Conservation (phyloP, 2,797 vertebrate species). For the Argentina silus region DNA sequence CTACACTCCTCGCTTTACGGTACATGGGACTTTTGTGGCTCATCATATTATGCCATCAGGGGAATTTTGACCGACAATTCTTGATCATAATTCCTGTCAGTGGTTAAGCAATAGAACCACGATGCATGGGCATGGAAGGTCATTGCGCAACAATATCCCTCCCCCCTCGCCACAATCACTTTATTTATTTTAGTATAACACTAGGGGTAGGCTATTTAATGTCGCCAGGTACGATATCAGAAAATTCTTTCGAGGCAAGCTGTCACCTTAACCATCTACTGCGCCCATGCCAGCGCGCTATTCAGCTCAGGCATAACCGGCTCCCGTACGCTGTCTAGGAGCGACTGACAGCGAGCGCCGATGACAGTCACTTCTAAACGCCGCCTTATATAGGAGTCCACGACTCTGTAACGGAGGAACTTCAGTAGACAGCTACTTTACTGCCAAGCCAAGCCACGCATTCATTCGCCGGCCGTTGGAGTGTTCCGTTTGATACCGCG, state of each 20-base stretch:
- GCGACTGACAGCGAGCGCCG: slow-evolving; percentile 42
- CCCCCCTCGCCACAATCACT: background rate
- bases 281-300: slow-evolving; percentile 9
- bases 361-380: slow-evolving; percentile 63
- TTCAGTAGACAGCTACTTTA: slow-evolving; percentile 47
- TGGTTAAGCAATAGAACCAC: too few relatives aligned
- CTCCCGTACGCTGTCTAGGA: slow-evolving; percentile 47
- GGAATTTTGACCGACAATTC: background rate
- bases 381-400: slow-evolving; percentile 60
- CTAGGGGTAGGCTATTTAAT: too few relatives aligned
- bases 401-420: slow-evolving; percentile 50
- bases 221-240: too few relatives aligned
- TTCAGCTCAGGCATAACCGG: slow-evolving; percentile 50
- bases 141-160: background rate
- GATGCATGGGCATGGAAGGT: background rate
- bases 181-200: too few relatives aligned
- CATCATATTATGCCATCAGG: too few relatives aligned
- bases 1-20: too few relatives aligned
- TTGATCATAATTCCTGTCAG: background rate
- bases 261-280: background rate
- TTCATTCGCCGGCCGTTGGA: slow-evolving; percentile 27
- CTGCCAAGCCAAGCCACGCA: slow-evolving; percentile 31
- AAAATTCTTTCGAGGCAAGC: background rate
- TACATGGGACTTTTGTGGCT: too few relatives aligned
- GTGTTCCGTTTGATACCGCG: slow-evolving; percentile 53